Evolutionary conservation across 2,113 vertebrate species (phyloP).

Genomic region (Clarias magur): DNA sequence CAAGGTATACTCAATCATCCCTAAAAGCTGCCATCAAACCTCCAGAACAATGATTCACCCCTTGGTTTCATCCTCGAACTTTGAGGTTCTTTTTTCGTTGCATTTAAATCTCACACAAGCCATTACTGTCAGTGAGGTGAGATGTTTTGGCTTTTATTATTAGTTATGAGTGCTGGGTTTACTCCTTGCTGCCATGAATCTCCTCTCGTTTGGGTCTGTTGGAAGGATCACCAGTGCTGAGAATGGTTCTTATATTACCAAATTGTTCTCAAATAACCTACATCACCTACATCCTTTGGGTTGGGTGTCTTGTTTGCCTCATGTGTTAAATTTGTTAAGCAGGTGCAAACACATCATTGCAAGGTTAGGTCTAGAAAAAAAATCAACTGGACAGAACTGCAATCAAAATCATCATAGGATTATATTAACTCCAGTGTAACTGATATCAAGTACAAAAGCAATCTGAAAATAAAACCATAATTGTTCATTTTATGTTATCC

Average conservation of each 20-base stretch:
- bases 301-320: background rate
- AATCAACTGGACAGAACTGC: background rate
- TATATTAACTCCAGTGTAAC: background rate
- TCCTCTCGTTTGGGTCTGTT: conserved; percentile 34
- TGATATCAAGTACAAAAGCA: conserved; percentile 7
- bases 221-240: conserved; percentile 29
- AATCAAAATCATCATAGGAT: background rate
- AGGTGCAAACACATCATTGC: conserved; percentile 11
- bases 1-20: conserved; percentile 42
- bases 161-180: conserved; percentile 54
- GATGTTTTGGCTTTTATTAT: conserved; percentile 56
- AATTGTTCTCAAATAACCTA: conserved; percentile 28
- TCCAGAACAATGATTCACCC: conserved; percentile 43
- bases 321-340: background rate
- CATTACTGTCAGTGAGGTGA: conserved; percentile 53
- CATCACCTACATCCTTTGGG: conserved; percentile 11
- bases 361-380: background rate
- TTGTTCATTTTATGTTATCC: background rate
- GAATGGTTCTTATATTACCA: conserved; percentile 34
- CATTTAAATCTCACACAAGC: conserved; percentile 53
- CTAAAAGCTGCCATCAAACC: conserved; percentile 50
- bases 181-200: conserved; percentile 50
- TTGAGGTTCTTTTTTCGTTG: conserved; percentile 34
- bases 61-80: conserved; percentile 30
- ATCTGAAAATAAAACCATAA: background rate